Evolutionary conservation across 2,888 invertebrate genomes (phyloP).

Genomic region (Macrosiphum euphorbiae): DNA sequence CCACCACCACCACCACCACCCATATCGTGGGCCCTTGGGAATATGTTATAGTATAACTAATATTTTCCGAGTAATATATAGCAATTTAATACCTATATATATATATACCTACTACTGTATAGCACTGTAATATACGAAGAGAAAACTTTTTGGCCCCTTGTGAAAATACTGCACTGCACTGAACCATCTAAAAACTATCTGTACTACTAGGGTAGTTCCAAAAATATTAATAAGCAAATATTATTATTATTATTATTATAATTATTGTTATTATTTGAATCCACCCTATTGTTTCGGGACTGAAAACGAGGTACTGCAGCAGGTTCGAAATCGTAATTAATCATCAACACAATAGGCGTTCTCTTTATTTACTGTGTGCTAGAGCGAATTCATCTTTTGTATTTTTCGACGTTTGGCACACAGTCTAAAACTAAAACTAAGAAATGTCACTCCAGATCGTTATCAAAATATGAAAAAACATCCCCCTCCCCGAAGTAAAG

Average conservation of each 20-base stretch:
- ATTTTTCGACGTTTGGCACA: constrained; percentile 3
- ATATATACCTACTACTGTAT: background rate
- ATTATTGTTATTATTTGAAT: constrained; percentile 8
- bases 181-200: background rate
- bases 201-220: background rate
- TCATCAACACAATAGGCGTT: background rate
- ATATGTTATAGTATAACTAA: background rate
- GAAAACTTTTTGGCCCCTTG: background rate
- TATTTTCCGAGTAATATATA: constrained; percentile 5
- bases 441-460: background rate
- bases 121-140: background rate
- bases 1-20: background rate
- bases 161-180: background rate
- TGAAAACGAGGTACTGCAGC: background rate
- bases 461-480: constrained; percentile 24
- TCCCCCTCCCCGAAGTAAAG: background rate
- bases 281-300: background rate
- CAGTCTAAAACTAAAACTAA: background rate
- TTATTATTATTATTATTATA: background rate
- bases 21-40: background rate
- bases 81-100: background rate
- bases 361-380: background rate
- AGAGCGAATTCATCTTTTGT: background rate
- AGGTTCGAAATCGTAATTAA: constrained; percentile 14
- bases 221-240: background rate